Conservation (phyloP, 2,888 invertebrate species). For the Chydorus sphaericus region DNA sequence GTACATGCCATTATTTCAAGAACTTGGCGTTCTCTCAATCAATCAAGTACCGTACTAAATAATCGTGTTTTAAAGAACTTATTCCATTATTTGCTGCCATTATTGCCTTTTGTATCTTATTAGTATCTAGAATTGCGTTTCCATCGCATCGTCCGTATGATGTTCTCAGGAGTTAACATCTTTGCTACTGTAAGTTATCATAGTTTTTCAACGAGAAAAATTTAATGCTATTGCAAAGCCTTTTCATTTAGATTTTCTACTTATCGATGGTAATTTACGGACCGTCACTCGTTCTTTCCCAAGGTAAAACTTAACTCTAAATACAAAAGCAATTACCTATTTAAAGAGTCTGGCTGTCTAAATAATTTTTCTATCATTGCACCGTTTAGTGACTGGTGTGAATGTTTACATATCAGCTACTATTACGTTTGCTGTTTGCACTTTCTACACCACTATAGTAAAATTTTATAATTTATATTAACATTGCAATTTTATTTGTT, state of each 20-base stretch:
- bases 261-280: neutral
- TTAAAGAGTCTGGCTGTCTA: neutral
- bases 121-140: slow-evolving; percentile 1
- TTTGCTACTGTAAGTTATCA: neutral
- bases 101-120: too few relatives aligned
- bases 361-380: too few relatives aligned
- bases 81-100: neutral
- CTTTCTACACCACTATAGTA: neutral
- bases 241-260: neutral
- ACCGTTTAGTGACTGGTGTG: neutral
- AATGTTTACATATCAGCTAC: neutral
- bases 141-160: neutral
- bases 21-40: too few relatives aligned
- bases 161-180: neutral
- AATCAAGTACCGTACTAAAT: too few relatives aligned
- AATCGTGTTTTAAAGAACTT: too few relatives aligned
- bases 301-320: neutral
- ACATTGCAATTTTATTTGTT: too few relatives aligned
- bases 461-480: too few relatives aligned
- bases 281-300: neutral
- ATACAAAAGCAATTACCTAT: neutral
- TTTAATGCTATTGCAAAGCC: neutral
- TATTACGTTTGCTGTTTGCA: neutral
- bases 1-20: too few relatives aligned
- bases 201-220: neutral